Conservation (phyloP, 2,888 invertebrate species). For the Dolichopus griseipennis region DNA sequence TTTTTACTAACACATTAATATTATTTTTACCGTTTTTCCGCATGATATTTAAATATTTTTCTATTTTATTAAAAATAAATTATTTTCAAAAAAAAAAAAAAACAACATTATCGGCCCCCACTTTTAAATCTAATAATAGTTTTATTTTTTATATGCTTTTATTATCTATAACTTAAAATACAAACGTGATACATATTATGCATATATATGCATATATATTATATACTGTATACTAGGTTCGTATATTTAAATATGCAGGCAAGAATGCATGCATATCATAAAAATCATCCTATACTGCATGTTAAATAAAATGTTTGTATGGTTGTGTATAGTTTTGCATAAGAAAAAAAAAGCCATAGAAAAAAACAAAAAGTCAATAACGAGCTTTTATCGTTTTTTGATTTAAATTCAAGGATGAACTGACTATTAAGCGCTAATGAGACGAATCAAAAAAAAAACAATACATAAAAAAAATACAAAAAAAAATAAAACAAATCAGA, state of each 20-base stretch:
- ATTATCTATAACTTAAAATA: neutral
- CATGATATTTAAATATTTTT: neutral
- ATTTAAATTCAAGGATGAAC: neutral
- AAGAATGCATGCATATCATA: neutral
- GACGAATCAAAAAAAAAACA: neutral
- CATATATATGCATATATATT: neutral
- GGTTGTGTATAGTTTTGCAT: neutral
- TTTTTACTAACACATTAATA: neutral
- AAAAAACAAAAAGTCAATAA: neutral
- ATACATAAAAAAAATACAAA: too few species aligned
- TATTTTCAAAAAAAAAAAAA: neutral
- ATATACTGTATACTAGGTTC: neutral
- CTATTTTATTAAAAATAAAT: too few species aligned
- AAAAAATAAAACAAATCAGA: neutral
- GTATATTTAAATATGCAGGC: neutral
- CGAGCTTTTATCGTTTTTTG: neutral
- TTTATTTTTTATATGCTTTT: too few species aligned
- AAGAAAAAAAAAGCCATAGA: neutral
- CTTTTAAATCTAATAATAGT: neutral
- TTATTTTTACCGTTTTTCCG: neutral
- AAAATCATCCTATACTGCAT: too few species aligned
- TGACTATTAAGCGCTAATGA: neutral
- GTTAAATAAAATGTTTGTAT: too few species aligned
- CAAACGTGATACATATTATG: neutral
- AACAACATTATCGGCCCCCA: neutral